These are phyloP conservation scores for Phylloscopus trochiloides DNA, from an alignment of 2,113 vertebrate species.

Conservation along the genomic window DNA sequence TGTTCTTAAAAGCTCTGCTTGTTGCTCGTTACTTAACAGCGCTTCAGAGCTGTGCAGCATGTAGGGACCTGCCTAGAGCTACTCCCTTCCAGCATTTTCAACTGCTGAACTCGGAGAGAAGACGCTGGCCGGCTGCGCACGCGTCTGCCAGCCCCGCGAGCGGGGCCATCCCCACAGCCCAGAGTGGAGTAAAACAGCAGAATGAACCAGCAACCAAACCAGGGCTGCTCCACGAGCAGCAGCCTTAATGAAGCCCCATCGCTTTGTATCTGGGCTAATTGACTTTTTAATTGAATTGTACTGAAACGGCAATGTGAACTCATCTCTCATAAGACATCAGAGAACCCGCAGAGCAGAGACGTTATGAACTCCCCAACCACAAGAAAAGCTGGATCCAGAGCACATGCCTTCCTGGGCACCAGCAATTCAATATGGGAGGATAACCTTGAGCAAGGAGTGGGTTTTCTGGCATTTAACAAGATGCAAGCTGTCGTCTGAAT, in stretches of 20 bases:
- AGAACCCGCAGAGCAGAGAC: conserved; percentile 55
- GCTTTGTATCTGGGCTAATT: conserved; percentile 65
- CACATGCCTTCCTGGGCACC: conserved; percentile 48
- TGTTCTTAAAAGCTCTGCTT: conserved; percentile 48
- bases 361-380: conserved; percentile 65
- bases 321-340: conserved; percentile 60
- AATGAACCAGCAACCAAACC: not conserved
- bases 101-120: conserved; percentile 41
- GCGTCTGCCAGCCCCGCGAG: not conserved
- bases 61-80: conserved; percentile 46
- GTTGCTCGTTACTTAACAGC: conserved; percentile 13
- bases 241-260: conserved; percentile 46
- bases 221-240: not conserved
- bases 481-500: conserved; percentile 3
- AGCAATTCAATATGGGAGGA: conserved; percentile 38
- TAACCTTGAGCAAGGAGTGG: conserved; percentile 54
- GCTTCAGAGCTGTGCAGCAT: conserved; percentile 6
- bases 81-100: conserved; percentile 45
- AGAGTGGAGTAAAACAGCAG: not conserved
- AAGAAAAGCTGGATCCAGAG: conserved; percentile 59
- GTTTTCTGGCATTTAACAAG: conserved; percentile 32
- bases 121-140: not conserved
- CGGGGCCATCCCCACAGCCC: not conserved
- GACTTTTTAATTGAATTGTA: conserved; percentile 67
- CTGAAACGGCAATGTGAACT: conserved; percentile 61